Evolutionary conservation across 2,797 vertebrate species (phyloP).

Genomic region (Cephalopachus bancanus): DNA sequence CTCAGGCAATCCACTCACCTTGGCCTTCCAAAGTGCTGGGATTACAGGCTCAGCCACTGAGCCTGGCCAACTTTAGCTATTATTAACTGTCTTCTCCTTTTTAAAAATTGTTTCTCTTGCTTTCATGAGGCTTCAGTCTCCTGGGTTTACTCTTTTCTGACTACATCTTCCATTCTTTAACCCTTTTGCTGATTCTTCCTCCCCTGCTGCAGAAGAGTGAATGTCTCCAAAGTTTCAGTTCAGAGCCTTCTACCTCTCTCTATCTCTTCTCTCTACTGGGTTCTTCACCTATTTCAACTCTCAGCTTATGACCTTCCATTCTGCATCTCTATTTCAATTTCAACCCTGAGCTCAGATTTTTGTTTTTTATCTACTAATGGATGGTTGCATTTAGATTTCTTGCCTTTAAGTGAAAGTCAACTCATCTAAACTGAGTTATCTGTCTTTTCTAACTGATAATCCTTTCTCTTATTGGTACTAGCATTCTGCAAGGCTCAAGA

Average conservation of each 20-base stretch:
- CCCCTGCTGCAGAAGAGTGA: background rate
- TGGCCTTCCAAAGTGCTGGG: background rate
- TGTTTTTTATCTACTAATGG: background rate
- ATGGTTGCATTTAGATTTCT: no score
- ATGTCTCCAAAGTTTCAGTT: background rate
- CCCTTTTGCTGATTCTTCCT: background rate
- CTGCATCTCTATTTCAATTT: background rate
- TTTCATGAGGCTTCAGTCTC: conserved; percentile 15
- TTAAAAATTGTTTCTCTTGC: background rate
- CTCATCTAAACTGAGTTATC: no score
- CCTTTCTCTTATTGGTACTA: no score
- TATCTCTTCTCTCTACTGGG: background rate
- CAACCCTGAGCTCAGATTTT: background rate
- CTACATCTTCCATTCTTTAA: background rate
- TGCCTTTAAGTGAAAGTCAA: no score
- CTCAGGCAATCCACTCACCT: background rate
- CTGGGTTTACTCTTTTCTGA: background rate
- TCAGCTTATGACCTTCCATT: background rate
- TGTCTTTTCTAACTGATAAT: no score
- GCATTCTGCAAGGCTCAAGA: no score
- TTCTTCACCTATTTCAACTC: background rate
- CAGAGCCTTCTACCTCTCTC: background rate
- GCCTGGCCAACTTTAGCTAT: background rate
- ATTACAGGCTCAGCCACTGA: background rate
- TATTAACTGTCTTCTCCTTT: background rate